These are phyloP conservation scores for Nasonia oneida DNA, from an alignment of 2,888 invertebrate species.

Conservation along the genomic window DNA sequence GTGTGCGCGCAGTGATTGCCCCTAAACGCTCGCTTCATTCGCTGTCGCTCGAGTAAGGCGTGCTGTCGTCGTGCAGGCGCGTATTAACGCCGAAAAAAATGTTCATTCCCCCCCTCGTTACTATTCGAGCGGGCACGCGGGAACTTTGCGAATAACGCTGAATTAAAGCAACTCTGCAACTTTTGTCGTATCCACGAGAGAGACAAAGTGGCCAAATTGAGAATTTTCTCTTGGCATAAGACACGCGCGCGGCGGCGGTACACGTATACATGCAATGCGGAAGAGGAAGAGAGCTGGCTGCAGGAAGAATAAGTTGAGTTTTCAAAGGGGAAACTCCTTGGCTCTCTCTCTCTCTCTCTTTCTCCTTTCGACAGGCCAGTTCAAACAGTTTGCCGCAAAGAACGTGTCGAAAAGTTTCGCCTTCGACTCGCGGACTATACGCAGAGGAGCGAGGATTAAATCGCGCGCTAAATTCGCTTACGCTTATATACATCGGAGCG, in stretches of 20 bases:
- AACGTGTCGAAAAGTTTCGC: constrained; percentile 60
- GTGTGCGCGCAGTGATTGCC: constrained; percentile 62
- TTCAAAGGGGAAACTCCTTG: constrained; percentile 42
- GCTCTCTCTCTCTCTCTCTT: no score
- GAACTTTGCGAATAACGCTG: no score
- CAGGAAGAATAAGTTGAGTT: constrained; percentile 45
- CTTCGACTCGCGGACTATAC: constrained; percentile 37
- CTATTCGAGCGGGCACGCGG: no score
- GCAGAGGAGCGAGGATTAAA: constrained; percentile 68
- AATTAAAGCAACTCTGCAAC: no score
- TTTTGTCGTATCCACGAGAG: neutral
- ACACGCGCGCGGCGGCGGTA: neutral
- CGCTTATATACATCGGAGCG: constrained; percentile 63
- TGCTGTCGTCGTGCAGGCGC: constrained; percentile 48
- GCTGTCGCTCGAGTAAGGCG: constrained; percentile 45
- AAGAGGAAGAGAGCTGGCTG: neutral
- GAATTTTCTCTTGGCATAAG: neutral
- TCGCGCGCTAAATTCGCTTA: constrained; percentile 76
- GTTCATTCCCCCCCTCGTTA: no score
- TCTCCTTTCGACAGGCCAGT: constrained; percentile 45
- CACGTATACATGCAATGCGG: neutral
- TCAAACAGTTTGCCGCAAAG: constrained; percentile 57
- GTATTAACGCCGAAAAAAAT: neutral
- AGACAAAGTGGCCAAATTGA: neutral
- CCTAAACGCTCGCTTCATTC: constrained; percentile 57